These are phyloP conservation scores for Mesorhabditis spiculigera DNA, from an alignment of 2,888 invertebrate genomes.

Conservation along the genomic window DNA sequence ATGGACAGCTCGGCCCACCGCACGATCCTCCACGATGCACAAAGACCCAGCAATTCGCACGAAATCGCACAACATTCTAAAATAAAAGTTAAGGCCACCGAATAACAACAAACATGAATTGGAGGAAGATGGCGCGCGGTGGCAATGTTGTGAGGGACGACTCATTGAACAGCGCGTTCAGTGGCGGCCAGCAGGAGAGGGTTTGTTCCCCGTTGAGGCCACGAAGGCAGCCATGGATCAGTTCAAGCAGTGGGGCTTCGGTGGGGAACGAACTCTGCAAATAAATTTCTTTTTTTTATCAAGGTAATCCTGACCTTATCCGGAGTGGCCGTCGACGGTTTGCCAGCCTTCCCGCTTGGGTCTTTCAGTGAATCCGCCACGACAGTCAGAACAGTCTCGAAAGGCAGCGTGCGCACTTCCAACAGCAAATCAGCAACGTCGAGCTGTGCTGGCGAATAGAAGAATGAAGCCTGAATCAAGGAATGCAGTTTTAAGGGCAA, in stretches of 20 bases:
- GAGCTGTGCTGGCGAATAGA: conserved; percentile 65
- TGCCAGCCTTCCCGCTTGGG: conserved; percentile 61
- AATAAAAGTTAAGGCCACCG: conserved; percentile 17
- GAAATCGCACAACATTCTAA: conserved; percentile 74
- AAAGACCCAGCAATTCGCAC: conserved; percentile 68
- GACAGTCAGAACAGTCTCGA: conserved; percentile 78
- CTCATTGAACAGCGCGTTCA: conserved; percentile 75
- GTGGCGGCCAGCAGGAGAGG: conserved; percentile 75
- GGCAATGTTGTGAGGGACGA: conserved; percentile 59
- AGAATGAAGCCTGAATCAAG: conserved; percentile 37
- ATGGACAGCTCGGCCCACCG: conserved; percentile 60
- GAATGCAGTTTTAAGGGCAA: conserved; percentile 13
- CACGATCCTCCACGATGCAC: conserved; percentile 68
- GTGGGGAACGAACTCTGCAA: conserved; percentile 63
- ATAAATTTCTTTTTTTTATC: conserved; percentile 8
- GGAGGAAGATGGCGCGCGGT: conserved; percentile 76
- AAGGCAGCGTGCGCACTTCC: conserved; percentile 77
- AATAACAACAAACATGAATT: conserved; percentile 67
- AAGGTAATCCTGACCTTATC: not conserved
- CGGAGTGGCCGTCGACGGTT: conserved; percentile 13
- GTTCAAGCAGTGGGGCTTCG: conserved; percentile 78
- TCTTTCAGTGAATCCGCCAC: conserved; percentile 78
- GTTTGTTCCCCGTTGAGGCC: conserved; percentile 70
- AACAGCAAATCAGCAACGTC: conserved; percentile 75
- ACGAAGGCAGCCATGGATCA: conserved; percentile 71